Evolutionary conservation across 2,113 vertebrate genomes (phyloP).

Genomic region (Anthoscopus minutus): DNA sequence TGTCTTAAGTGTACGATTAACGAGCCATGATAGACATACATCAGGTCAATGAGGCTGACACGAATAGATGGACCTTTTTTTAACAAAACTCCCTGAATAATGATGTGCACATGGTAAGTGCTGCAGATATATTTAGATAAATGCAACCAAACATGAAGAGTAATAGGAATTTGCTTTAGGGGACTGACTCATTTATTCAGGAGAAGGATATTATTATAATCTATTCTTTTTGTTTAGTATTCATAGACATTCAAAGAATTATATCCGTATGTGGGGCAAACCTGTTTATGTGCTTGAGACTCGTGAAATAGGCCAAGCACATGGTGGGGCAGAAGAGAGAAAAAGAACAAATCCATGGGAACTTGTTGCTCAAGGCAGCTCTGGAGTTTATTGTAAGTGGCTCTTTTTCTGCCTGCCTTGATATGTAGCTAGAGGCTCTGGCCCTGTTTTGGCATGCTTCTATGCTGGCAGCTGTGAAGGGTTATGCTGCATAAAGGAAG

Average conservation of each 20-base stretch:
- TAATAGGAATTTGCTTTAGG: slow-evolving; percentile 28
- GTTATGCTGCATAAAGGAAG: not conserved
- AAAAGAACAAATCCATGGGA: not conserved
- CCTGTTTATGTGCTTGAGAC: not conserved
- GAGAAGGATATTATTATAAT: not conserved
- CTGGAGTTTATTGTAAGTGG: not conserved
- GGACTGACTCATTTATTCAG: not conserved
- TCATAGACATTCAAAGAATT: not conserved
- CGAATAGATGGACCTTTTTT: not conserved
- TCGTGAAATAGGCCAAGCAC: not conserved
- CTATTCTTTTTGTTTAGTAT: not conserved
- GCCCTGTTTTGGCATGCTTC: not conserved
- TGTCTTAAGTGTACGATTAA: not conserved
- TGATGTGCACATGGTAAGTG: not conserved
- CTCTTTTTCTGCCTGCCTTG: not conserved
- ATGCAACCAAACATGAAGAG: not conserved
- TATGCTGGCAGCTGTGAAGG: not conserved
- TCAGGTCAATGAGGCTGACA: not conserved
- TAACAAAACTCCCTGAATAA: not conserved
- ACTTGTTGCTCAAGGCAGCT: not conserved
- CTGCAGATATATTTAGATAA: not conserved
- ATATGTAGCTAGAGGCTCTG: not conserved
- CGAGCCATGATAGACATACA: not conserved
- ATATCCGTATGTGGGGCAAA: not conserved
- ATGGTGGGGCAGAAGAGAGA: not conserved